A percentile compares a stretch with the other conserved stretches of the same genome.
phyloP scores from a whole-genome alignment of 2,888 invertebrate species.

The Drosophila formosana region DNA sequence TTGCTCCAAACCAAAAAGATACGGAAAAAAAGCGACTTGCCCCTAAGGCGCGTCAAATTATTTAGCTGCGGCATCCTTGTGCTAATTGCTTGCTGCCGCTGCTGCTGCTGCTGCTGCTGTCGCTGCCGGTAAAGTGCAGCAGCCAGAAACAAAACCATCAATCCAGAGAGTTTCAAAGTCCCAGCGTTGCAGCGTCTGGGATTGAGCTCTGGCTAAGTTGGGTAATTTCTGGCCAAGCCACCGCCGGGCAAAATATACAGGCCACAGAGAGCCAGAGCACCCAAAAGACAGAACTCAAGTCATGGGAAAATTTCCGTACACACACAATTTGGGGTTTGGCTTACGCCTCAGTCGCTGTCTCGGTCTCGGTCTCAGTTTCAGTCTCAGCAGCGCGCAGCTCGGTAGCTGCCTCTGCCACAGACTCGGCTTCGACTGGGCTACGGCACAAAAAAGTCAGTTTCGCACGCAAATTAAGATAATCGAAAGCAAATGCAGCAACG shows the following conservation, averaged over 20 bases:
- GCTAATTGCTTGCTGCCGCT: conserved; percentile 73
- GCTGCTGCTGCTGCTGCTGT: conserved; percentile 31
- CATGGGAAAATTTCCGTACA: conserved; percentile 80
- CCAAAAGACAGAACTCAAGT: conserved; percentile 63
- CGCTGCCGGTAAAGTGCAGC: conserved; percentile 69
- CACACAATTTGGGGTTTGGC: conserved; percentile 81
- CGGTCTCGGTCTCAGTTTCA: conserved; percentile 15
- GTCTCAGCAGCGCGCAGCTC: conserved; percentile 1
- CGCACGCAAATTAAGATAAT: conserved; percentile 85
- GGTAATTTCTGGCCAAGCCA: conserved; percentile 77
- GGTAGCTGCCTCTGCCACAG: conserved; percentile 8
- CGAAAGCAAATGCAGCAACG: conserved; percentile 80
- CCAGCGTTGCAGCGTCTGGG: conserved; percentile 33
- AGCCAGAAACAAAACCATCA: conserved; percentile 64
- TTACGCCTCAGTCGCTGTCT: conserved; percentile 56
- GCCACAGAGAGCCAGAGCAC: conserved; percentile 45
- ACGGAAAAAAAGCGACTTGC: conserved; percentile 26
- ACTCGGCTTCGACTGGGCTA: conserved; percentile 21
- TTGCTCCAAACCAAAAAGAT: conserved; percentile 28
- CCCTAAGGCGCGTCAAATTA: conserved; percentile 71
- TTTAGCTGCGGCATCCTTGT: conserved; percentile 80
- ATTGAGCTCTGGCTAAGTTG: conserved; percentile 60
- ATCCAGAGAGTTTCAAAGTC: conserved; percentile 54
- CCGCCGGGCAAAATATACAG: conserved; percentile 73
- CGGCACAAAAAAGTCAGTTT: conserved; percentile 79